Conservation (phyloP, 2,113 vertebrate genomes). For the Rostratula benghalensis region DNA sequence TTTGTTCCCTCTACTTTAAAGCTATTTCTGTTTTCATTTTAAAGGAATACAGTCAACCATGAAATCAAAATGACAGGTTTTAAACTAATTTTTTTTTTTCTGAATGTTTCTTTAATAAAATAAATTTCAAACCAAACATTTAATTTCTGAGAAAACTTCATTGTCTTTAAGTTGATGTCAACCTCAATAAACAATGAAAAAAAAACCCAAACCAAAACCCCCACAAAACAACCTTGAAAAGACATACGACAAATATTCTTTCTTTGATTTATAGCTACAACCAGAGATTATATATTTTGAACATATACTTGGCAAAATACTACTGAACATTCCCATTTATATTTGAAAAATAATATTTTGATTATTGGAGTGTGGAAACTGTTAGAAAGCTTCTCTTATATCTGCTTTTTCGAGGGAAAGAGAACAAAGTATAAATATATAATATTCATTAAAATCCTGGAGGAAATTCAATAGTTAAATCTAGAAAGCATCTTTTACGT, state of each 20-base stretch:
- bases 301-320: background rate
- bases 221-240: background rate
- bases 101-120: background rate
- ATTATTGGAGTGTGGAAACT: background rate
- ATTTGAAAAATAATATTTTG: background rate
- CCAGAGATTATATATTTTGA: background rate
- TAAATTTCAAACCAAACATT: background rate
- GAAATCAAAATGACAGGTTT: background rate
- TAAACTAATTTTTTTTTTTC: background rate
- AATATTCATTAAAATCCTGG: background rate
- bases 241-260: background rate
- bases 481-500: background rate
- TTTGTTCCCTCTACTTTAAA: background rate
- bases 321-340: background rate
- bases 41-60: background rate
- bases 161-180: background rate
- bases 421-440: background rate
- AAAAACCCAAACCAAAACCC: too few relatives aligned
- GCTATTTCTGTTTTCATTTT: background rate
- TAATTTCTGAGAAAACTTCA: background rate
- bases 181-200: background rate
- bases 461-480: too few relatives aligned
- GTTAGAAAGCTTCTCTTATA: background rate
- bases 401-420: background rate
- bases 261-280: background rate